Conservation (phyloP, 2,888 invertebrate species). For the Corbicula japonica region DNA sequence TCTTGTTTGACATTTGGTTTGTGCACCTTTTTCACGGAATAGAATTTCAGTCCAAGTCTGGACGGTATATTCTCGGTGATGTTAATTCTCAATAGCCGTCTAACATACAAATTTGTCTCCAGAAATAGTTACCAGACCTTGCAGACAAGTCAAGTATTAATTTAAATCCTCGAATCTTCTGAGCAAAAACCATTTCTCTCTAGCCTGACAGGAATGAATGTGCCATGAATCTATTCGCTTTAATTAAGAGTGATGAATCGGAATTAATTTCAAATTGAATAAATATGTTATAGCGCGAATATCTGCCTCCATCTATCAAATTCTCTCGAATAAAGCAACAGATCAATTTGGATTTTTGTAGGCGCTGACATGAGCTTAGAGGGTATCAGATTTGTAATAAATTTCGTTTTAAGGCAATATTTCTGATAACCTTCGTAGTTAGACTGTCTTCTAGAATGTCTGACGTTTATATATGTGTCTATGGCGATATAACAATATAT, state of each 20-base stretch:
- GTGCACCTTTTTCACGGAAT: too few species aligned
- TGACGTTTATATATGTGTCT: neutral
- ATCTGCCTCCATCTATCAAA: constrained; percentile 35
- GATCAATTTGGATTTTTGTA: constrained; percentile 18
- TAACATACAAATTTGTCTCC: too few species aligned
- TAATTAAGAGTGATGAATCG: constrained; percentile 48
- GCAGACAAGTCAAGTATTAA: constrained; percentile 4
- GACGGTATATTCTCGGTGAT: too few species aligned
- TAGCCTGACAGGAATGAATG: constrained; percentile 18
- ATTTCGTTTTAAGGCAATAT: neutral
- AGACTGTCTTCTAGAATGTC: neutral
- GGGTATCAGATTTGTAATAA: neutral
- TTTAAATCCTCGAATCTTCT: neutral
- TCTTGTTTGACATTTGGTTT: too few species aligned
- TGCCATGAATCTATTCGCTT: constrained; percentile 22
- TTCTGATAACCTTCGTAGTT: neutral
- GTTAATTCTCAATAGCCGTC: too few species aligned
- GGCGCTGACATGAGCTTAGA: constrained; percentile 11
- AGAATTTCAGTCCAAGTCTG: too few species aligned
- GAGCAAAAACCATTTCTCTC: neutral
- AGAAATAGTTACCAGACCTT: neutral
- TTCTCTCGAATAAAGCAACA: constrained; percentile 20
- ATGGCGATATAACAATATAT: too few species aligned
- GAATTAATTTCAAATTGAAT: constrained; percentile 61
- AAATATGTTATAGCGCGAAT: constrained; percentile 47